These are phyloP conservation scores for Rhyacophila evoluta DNA, from an alignment of 2,888 invertebrate species.

Conservation along the genomic window DNA sequence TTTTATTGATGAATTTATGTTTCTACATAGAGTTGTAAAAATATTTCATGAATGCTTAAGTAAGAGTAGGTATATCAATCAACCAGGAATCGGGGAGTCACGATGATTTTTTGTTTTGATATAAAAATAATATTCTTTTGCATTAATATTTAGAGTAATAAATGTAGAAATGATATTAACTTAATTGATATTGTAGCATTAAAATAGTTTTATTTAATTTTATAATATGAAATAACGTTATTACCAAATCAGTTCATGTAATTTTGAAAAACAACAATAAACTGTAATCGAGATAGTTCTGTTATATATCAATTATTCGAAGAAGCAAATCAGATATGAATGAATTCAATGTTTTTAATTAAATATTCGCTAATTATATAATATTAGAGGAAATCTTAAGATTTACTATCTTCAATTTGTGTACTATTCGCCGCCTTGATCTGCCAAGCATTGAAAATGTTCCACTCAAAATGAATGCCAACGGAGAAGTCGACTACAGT, in stretches of 20 bases:
- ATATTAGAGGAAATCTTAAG: constrained; percentile 20
- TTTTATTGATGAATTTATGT: constrained; percentile 13
- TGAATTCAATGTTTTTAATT: constrained; percentile 13
- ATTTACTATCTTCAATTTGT: constrained; percentile 12
- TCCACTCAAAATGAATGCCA: neutral
- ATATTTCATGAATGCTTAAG: constrained; percentile 9
- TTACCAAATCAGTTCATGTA: constrained; percentile 15
- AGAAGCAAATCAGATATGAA: constrained; percentile 16
- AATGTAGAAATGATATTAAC: constrained; percentile 47
- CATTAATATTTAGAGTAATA: constrained; percentile 43
- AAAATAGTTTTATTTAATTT: constrained; percentile 27
- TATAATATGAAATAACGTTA: constrained; percentile 15
- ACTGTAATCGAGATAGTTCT: neutral
- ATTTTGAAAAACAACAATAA: constrained; percentile 3
- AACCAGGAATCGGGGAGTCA: constrained; percentile 3
- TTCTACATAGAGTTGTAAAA: constrained; percentile 23
- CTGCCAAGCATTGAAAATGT: constrained; percentile 1
- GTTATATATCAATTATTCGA: constrained; percentile 15
- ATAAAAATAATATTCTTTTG: constrained; percentile 27
- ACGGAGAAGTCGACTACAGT: neutral
- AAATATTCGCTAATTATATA: constrained; percentile 15
- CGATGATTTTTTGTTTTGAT: neutral
- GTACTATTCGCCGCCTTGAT: constrained; percentile 17
- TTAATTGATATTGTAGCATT: constrained; percentile 51
- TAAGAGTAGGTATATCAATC: constrained; percentile 4